Conservation (phyloP, 2,888 invertebrate genomes). For the Drosophila macrospina region DNA sequence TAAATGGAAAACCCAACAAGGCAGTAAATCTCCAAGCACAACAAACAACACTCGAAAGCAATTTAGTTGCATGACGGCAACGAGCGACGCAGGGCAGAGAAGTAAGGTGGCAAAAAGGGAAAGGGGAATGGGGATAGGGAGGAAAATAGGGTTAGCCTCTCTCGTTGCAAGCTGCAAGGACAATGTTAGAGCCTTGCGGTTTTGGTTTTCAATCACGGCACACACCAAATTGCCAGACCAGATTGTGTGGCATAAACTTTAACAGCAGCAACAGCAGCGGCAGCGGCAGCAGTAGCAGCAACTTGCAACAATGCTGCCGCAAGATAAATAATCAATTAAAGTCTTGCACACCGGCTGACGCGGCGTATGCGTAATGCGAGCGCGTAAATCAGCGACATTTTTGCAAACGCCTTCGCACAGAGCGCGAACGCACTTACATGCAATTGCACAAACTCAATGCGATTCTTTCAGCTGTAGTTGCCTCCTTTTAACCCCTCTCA, state of each 20-base stretch:
- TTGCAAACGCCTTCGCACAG: conserved; percentile 14
- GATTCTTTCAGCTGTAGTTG: not conserved
- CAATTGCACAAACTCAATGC: conserved; percentile 60
- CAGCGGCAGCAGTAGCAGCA: not conserved
- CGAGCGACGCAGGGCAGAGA: conserved; percentile 20
- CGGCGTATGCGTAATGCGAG: conserved; percentile 62
- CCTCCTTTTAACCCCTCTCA: too few relatives aligned
- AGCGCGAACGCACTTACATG: conserved; percentile 28
- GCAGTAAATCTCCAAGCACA: conserved; percentile 74
- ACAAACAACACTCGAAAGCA: conserved; percentile 79
- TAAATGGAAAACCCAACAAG: conserved; percentile 71
- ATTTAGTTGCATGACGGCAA: conserved; percentile 47
- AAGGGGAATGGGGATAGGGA: not conserved
- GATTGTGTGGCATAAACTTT: conserved; percentile 41
- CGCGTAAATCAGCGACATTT: conserved; percentile 44
- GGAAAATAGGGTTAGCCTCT: conserved; percentile 1
- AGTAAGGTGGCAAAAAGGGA: conserved; percentile 1
- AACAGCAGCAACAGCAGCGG: not conserved
- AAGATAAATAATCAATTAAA: conserved; percentile 77
- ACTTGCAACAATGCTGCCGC: conserved; percentile 28
- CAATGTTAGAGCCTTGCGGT: conserved; percentile 24
- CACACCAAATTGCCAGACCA: conserved; percentile 51
- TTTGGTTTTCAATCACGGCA: conserved; percentile 54
- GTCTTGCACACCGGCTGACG: conserved; percentile 33
- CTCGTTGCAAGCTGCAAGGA: conserved; percentile 40